phyloP scores from a whole-genome alignment of 2,113 vertebrate genomes.

The Malurus elegans region DNA sequence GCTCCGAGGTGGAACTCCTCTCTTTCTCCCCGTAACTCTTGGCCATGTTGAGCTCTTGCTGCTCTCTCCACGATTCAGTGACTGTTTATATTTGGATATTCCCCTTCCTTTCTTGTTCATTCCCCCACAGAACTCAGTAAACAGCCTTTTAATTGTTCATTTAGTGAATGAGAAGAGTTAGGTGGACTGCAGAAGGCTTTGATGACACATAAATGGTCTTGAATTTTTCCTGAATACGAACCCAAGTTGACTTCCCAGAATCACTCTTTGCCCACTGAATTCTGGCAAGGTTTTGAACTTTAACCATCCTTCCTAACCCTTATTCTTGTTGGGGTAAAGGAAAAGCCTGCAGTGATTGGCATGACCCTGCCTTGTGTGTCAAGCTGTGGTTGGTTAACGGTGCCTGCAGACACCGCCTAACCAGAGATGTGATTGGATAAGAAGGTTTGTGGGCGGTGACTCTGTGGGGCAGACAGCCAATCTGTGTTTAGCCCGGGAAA shows the following conservation, averaged over 20 bases:
- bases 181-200: neutral
- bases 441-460: too few relatives aligned
- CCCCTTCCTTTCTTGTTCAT: neutral
- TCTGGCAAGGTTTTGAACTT: neutral
- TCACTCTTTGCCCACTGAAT: neutral
- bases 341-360: too few relatives aligned
- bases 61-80: neutral
- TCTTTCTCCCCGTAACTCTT: neutral
- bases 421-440: too few relatives aligned
- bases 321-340: too few relatives aligned
- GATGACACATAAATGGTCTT: neutral
- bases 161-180: neutral
- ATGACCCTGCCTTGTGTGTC: too few relatives aligned
- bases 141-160: neutral
- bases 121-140: neutral
- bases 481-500: too few relatives aligned
- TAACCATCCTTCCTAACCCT: neutral
- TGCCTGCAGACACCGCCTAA: too few relatives aligned
- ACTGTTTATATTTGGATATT: neutral
- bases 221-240: neutral
- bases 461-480: too few relatives aligned
- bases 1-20: neutral
- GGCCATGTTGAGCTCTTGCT: neutral
- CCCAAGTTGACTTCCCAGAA: neutral
- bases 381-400: too few relatives aligned